phyloP scores from a whole-genome alignment of 2,797 vertebrate genomes.

The Sarcoramphus papa region DNA sequence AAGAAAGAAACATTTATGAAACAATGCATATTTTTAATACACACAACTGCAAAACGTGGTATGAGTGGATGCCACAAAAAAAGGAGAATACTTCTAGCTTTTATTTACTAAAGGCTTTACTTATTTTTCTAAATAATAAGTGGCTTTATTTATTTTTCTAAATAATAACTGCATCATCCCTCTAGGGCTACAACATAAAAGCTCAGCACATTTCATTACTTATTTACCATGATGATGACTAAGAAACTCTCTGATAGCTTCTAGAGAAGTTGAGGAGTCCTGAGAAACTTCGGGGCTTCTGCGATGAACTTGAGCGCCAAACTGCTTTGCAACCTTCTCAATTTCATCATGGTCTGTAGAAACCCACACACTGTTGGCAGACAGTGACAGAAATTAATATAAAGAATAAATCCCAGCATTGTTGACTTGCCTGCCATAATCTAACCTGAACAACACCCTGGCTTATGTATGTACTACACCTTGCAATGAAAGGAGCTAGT shows the following conservation, averaged over 20 bases:
- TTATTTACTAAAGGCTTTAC: not conserved
- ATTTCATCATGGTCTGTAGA: conserved; percentile 94
- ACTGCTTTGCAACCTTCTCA: conserved; percentile 81
- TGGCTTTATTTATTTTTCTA: not conserved
- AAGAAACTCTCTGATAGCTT: conserved; percentile 87
- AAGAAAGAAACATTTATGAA: not conserved
- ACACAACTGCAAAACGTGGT: not conserved
- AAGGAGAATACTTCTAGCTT: not conserved
- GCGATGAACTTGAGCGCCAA: conserved; percentile 85
- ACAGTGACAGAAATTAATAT: not conserved
- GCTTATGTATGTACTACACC: not conserved
- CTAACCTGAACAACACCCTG: not conserved
- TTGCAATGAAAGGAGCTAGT: not conserved
- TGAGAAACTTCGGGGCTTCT: conserved; percentile 85
- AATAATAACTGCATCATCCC: not conserved
- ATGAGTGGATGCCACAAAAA: not conserved
- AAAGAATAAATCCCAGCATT: not conserved
- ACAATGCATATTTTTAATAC: not conserved
- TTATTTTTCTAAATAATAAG: not conserved
- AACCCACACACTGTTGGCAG: conserved; percentile 85
- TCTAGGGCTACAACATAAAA: not conserved
- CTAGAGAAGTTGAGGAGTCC: conserved; percentile 86
- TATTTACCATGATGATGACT: conserved; percentile 75
- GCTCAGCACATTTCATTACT: not conserved
- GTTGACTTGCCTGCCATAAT: not conserved